These are phyloP conservation scores for Parnassius smintheus DNA, from an alignment of 2,888 invertebrate species.

Conservation along the genomic window DNA sequence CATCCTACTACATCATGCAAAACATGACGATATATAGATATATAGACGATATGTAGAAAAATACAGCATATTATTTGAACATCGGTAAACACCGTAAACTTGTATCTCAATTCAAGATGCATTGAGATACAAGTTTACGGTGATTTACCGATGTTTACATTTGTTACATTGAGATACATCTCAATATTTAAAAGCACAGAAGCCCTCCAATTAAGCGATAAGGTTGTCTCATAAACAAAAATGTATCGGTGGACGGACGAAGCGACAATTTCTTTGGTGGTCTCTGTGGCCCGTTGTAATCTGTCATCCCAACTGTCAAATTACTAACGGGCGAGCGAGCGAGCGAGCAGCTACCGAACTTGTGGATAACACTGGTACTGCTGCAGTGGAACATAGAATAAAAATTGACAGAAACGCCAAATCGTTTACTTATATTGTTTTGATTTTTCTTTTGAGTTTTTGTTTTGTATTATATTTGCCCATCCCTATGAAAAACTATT, in stretches of 20 bases:
- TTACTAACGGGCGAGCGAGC: slow-evolving; percentile 79
- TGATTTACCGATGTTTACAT: too few species aligned
- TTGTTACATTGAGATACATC: too few species aligned
- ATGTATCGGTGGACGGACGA: slow-evolving; percentile 58
- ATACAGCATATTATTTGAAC: not conserved
- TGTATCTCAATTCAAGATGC: too few species aligned
- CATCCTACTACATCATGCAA: too few species aligned
- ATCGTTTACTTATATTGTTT: too few species aligned
- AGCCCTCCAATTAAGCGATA: slow-evolving; percentile 66
- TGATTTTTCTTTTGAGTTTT: too few species aligned
- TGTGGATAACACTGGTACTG: slow-evolving; percentile 70
- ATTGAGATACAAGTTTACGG: slow-evolving; percentile 11
- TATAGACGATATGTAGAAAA: too few species aligned
- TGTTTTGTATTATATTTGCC: too few species aligned
- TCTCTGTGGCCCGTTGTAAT: slow-evolving; percentile 67
- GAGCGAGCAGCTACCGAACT: slow-evolving; percentile 80
- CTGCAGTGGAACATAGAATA: slow-evolving; percentile 57
- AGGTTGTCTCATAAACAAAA: slow-evolving; percentile 65
- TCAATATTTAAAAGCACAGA: slow-evolving; percentile 43
- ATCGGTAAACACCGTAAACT: slow-evolving; percentile 13
- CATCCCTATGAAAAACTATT: too few species aligned
- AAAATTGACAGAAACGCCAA: slow-evolving; percentile 28
- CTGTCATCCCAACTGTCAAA: slow-evolving; percentile 81
- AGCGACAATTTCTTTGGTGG: slow-evolving; percentile 74
- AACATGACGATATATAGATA: too few species aligned